Percentiles rank a stretch among this genome's conserved stretches.
These are phyloP conservation scores for Berghia stephanieae DNA, from an alignment of 1,140 invertebrate species.

Conservation along the genomic window DNA sequence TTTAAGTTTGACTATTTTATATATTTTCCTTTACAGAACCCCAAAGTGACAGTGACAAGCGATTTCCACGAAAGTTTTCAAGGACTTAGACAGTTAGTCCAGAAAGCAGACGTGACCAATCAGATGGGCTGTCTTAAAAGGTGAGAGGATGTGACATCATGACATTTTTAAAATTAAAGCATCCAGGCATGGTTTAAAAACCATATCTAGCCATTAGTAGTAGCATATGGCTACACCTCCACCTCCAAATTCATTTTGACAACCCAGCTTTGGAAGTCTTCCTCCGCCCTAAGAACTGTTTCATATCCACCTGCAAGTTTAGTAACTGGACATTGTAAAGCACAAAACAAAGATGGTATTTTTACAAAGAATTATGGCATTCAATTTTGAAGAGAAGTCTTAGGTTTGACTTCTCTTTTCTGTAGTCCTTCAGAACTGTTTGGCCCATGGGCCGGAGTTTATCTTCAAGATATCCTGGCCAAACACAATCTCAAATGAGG, in stretches of 20 bases:
- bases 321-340: no score
- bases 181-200: background rate
- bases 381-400: no score
- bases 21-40: constrained; percentile 34
- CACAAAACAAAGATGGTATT: no score
- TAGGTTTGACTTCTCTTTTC: no score
- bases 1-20: background rate
- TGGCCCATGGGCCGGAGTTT: no score
- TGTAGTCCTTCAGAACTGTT: no score
- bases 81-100: constrained; percentile 33
- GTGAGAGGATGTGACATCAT: constrained; percentile 8
- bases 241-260: no score
- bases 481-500: no score
- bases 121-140: constrained; percentile 35
- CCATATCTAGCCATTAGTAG: background rate
- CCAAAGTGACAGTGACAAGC: constrained; percentile 30
- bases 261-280: no score
- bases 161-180: background rate
- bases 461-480: no score
- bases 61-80: constrained; percentile 39
- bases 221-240: background rate
- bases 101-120: constrained; percentile 29
- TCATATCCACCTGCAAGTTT: no score
- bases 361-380: no score
- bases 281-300: background rate